These are phyloP conservation scores for Charadrius vociferus DNA, from an alignment of 2,113 vertebrate species.

Conservation along the genomic window DNA sequence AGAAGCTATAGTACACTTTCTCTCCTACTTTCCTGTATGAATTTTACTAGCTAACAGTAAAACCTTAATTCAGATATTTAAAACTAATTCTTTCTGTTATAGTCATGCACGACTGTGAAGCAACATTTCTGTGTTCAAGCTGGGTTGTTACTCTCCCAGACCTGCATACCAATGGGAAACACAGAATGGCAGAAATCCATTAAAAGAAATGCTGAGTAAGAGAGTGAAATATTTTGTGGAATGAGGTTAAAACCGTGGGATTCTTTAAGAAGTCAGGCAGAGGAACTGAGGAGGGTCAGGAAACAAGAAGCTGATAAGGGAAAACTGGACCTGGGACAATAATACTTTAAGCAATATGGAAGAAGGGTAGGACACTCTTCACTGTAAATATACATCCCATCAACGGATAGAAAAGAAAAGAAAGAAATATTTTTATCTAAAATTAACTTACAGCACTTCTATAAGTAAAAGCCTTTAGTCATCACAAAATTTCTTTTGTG, in stretches of 20 bases:
- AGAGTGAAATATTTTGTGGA: neutral
- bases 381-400: neutral
- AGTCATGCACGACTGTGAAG: neutral
- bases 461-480: neutral
- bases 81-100: neutral
- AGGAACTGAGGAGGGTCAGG: neutral
- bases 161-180: neutral
- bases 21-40: neutral
- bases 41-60: neutral
- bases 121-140: neutral
- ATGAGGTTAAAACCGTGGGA: neutral
- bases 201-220: neutral
- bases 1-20: neutral
- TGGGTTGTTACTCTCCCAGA: neutral
- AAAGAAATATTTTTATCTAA: neutral
- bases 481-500: neutral
- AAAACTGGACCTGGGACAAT: neutral
- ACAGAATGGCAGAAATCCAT: neutral
- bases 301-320: neutral
- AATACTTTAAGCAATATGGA: neutral
- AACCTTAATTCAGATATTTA: neutral
- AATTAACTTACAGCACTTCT: neutral
- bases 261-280: neutral
- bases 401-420: neutral
- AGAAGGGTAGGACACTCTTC: neutral